A percentile compares a stretch with the other conserved stretches of the same genome.
Evolutionary conservation across 2,113 vertebrate genomes (phyloP).

Genomic region (Erinaceus europaeus): DNA sequence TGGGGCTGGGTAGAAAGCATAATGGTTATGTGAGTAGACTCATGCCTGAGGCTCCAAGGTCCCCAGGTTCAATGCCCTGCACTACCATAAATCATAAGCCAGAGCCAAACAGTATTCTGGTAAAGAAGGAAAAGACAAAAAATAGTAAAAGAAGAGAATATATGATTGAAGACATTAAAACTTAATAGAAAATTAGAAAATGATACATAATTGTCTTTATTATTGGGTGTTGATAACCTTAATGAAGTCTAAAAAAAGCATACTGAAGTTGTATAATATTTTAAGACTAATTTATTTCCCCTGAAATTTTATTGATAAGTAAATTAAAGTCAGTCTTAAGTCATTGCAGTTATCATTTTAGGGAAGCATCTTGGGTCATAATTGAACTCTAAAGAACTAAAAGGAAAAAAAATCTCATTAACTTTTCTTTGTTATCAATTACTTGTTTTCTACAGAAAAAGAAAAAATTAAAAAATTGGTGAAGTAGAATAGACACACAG

Average conservation of each 20-base stretch:
- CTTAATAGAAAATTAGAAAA: not conserved
- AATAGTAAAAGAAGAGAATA: not conserved
- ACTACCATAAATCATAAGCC: too few species aligned
- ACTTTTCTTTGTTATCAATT: not conserved
- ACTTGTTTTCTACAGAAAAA: not conserved
- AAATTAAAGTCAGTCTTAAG: conserved; percentile 20
- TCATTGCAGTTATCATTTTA: not conserved
- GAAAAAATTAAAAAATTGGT: not conserved
- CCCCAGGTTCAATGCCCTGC: too few species aligned
- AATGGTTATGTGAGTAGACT: too few species aligned
- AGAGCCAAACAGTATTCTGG: too few species aligned
- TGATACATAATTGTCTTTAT: not conserved
- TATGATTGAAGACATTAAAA: conserved; percentile 15
- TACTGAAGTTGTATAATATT: not conserved
- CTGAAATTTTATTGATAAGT: conserved; percentile 12
- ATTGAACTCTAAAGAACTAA: not conserved
- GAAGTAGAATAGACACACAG: conserved; percentile 48
- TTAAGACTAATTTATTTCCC: not conserved
- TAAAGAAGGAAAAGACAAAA: too few species aligned
- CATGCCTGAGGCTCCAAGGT: too few species aligned
- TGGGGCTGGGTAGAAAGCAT: too few species aligned
- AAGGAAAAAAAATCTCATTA: not conserved
- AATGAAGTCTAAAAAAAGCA: conserved; percentile 6
- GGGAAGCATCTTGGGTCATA: not conserved
- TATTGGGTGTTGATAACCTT: not conserved